phyloP scores from a whole-genome alignment of 2,113 vertebrate species.

The Ramphastos sulfuratus region DNA sequence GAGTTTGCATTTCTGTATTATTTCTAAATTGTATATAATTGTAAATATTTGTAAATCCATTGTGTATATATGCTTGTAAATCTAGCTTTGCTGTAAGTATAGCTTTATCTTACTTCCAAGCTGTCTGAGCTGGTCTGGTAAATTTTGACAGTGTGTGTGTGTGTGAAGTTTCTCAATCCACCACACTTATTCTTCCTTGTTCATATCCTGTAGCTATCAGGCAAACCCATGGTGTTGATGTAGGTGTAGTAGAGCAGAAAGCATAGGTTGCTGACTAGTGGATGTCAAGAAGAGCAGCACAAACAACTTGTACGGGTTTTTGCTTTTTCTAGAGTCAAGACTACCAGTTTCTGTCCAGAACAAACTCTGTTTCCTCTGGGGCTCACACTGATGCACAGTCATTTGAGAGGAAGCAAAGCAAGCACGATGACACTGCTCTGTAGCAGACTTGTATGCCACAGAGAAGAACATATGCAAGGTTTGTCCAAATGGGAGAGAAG shows the following conservation, averaged over 20 bases:
- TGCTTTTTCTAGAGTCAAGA: neutral
- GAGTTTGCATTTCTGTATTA: too few relatives aligned
- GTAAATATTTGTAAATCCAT: too few relatives aligned
- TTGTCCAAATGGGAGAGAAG: neutral
- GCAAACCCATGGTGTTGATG: neutral
- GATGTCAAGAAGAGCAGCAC: neutral
- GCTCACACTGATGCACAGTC: neutral
- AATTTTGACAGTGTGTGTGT: too few relatives aligned
- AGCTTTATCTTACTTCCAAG: too few relatives aligned
- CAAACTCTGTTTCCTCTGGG: neutral
- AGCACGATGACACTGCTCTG: neutral
- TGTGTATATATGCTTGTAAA: too few relatives aligned
- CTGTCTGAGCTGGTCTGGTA: too few relatives aligned
- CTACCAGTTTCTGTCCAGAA: neutral
- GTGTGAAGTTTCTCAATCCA: too few relatives aligned
- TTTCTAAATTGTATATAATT: too few relatives aligned
- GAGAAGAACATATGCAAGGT: fast-evolving
- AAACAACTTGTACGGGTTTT: neutral
- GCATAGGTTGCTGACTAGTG: fast-evolving
- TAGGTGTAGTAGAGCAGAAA: neutral
- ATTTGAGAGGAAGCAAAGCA: neutral
- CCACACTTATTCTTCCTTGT: neutral
- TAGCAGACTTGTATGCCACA: neutral
- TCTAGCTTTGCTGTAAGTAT: too few relatives aligned
- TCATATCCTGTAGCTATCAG: neutral